phyloP scores from a whole-genome alignment of 2,888 invertebrate genomes.

The Sarcophaga carnaria region DNA sequence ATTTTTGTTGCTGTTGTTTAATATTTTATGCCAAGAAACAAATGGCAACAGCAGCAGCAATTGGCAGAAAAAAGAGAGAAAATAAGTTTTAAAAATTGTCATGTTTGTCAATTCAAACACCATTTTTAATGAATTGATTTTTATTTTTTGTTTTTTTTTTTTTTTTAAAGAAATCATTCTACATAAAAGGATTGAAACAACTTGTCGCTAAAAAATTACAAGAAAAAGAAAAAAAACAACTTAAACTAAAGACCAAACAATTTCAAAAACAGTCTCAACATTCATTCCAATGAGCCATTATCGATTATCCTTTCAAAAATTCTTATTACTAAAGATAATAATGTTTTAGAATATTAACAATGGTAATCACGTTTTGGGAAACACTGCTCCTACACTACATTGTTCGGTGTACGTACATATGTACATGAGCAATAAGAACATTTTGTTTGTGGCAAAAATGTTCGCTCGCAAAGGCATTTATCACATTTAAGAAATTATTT shows the following conservation, averaged over 20 bases:
- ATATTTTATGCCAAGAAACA: slow-evolving; percentile 22
- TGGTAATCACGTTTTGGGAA: background rate
- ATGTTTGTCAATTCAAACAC: slow-evolving; percentile 54
- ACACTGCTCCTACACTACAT: background rate
- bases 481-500: slow-evolving; percentile 51
- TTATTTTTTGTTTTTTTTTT: background rate
- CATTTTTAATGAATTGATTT: slow-evolving; percentile 39
- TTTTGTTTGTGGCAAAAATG: slow-evolving; percentile 1
- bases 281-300: slow-evolving; percentile 42
- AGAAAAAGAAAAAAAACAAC: slow-evolving; percentile 24
- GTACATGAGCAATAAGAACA: slow-evolving; percentile 11
- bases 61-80: background rate
- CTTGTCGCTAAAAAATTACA: slow-evolving; percentile 18
- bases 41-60: background rate
- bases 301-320: too few relatives aligned
- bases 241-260: slow-evolving; percentile 16
- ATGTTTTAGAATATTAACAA: background rate
- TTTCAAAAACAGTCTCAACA: slow-evolving; percentile 24
- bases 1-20: background rate
- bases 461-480: slow-evolving; percentile 31
- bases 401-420: background rate
- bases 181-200: slow-evolving; percentile 49
- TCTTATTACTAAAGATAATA: too few relatives aligned
- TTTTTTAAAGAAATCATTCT: background rate
- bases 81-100: slow-evolving; percentile 31